Evolutionary conservation across 2,888 invertebrate species (phyloP).

Genomic region (Heliconius erato): DNA sequence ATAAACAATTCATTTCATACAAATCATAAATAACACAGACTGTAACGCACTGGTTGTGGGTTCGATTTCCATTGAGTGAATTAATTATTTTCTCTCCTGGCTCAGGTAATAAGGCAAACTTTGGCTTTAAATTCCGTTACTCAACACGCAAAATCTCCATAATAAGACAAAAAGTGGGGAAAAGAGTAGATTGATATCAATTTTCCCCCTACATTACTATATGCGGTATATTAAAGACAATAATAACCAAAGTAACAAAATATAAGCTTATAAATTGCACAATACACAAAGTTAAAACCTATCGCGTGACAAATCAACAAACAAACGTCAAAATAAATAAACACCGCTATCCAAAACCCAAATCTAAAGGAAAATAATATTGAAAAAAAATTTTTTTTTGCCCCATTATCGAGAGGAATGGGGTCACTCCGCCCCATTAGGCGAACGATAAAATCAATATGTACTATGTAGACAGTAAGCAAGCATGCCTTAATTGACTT

Average conservation of each 20-base stretch:
- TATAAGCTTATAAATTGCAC: not conserved
- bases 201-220: too few species aligned
- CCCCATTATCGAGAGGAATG: slow-evolving; percentile 50
- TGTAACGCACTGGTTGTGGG: too few species aligned
- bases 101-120: too few species aligned
- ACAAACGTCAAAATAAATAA: not conserved
- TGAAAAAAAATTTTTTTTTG: slow-evolving; percentile 18
- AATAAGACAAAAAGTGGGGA: too few species aligned
- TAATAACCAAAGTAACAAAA: not conserved
- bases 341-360: not conserved
- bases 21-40: too few species aligned
- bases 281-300: not conserved
- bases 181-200: too few species aligned
- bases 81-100: too few species aligned
- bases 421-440: slow-evolving; percentile 59
- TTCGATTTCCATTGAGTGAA: too few species aligned
- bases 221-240: too few species aligned
- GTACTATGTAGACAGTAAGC: slow-evolving; percentile 47
- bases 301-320: not conserved
- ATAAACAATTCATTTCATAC: too few species aligned
- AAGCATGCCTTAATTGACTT: slow-evolving; percentile 50
- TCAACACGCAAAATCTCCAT: too few species aligned
- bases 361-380: not conserved
- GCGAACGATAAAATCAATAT: slow-evolving; percentile 64
- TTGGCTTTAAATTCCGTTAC: too few species aligned